These are phyloP conservation scores for Reticulitermes speratus DNA, from an alignment of 1,140 invertebrate genomes.

Conservation along the genomic window DNA sequence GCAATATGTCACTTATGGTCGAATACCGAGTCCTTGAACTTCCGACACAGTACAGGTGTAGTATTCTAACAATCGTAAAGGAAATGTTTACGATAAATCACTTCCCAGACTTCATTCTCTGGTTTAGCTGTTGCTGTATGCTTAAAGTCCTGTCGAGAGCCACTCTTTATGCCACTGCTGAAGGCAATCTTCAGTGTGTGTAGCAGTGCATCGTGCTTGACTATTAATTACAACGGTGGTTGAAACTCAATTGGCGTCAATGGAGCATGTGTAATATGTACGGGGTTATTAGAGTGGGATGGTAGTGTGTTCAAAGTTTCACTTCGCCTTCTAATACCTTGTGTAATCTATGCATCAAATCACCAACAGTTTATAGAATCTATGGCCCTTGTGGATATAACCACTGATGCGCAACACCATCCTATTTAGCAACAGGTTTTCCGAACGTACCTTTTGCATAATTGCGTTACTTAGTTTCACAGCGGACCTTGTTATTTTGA, in stretches of 20 bases:
- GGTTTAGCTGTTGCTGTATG: no score
- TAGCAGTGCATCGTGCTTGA: not conserved
- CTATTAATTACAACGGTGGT: not conserved
- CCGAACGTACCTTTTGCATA: not conserved
- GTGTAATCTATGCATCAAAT: not conserved
- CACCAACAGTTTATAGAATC: not conserved
- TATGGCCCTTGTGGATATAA: not conserved
- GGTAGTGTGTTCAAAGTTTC: not conserved
- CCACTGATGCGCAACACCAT: not conserved
- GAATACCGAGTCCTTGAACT: no score
- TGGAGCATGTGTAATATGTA: conserved; percentile 1
- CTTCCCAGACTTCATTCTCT: no score
- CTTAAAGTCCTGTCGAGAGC: no score
- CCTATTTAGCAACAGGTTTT: not conserved
- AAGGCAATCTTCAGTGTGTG: not conserved
- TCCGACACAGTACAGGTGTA: no score
- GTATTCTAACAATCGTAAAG: no score
- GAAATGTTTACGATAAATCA: no score
- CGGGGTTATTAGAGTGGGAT: not conserved
- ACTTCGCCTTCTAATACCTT: not conserved
- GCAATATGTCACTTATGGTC: no score
- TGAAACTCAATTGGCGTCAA: conserved; percentile 10
- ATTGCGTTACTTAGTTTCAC: not conserved
- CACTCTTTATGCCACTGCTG: not conserved
- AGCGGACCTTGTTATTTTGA: not conserved